Base-by-base conservation (phyloP, 2,797 vertebrate species). In the Phrynocephalus guinanensis region DNA sequence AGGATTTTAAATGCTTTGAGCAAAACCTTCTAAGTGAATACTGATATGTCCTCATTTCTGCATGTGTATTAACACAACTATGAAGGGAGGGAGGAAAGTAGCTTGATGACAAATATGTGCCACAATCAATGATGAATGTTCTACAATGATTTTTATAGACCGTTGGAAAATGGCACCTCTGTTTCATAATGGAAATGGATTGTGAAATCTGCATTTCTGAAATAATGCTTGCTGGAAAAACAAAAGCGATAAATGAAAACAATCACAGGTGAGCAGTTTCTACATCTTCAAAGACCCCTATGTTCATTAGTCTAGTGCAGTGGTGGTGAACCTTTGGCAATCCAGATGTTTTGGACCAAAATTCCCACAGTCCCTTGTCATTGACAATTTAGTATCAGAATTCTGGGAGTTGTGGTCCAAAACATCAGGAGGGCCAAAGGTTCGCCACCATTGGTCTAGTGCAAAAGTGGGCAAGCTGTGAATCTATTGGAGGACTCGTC, bases 11-110 rank as follows among this genome's bases (percentile, higher is more conserved):
- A 91, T 90, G 87, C 85, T 86, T 86, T 73, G 76, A 68, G 76
- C 86, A 78, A 86, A 87, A 75, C 48, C 79, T 1, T 50, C 26
- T 88, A 13, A 52, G 90, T 95, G 88, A 89, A 75, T 82, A 90
- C 71, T 77, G 6, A 85, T 82, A 92, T 87, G 94, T 91, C 77
- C 73, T 91, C 90, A 38, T 90, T 84, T 91, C 87, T 73, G 48
- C 67, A 87, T 33, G 7, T 63, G 88, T 91, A 90, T 88, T 89
- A 91, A 92, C 60, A 60, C 87, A 81, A 63, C 26, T 73, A 86
- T 81, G 79, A 33, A 82, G 93, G 79, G 80, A 85, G 91, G 44
- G 5, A 18, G 5, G 33, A 9, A 16, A n/a, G 10, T 13, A 88
- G 2, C 79, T 84, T 30, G 87, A n/a, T 26, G 48, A 85, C 26